A percentile compares a stretch with the other conserved stretches of the same genome.
These are phyloP conservation scores for Trematomus bernacchii DNA, from an alignment of 2,797 vertebrate genomes.

Conservation along the genomic window DNA sequence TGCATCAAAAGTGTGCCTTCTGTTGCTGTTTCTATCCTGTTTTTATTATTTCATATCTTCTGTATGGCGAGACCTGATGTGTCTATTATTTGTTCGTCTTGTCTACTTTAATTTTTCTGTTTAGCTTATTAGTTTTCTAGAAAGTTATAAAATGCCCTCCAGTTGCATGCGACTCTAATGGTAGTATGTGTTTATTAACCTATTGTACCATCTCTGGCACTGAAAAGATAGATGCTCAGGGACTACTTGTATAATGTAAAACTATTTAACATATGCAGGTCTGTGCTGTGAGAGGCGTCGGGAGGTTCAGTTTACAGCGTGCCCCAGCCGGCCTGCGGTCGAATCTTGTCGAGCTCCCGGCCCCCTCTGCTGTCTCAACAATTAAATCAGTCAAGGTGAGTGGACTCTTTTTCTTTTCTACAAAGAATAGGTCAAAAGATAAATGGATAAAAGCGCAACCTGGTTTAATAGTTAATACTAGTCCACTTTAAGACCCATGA, in stretches of 20 bases:
- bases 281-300: constrained; percentile 41
- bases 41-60: background rate
- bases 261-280: constrained; percentile 57
- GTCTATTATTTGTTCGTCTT: background rate
- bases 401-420: constrained; percentile 32
- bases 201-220: constrained; percentile 14
- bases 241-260: constrained; percentile 44
- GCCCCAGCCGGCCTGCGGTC: constrained; percentile 52
- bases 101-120: background rate
- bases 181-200: constrained; percentile 6
- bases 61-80: background rate
- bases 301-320: constrained; percentile 54
- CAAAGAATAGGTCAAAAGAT: constrained; percentile 9
- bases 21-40: background rate
- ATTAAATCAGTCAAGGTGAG: constrained; percentile 74
- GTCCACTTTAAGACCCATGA: constrained; percentile 53
- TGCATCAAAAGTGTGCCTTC: constrained; percentile 4
- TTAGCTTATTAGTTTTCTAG: background rate
- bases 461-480: constrained; percentile 17
- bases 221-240: constrained; percentile 16
- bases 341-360: constrained; percentile 50
- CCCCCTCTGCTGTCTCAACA: constrained; percentile 60
- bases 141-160: background rate
- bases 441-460: constrained; percentile 45
- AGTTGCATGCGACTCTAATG: background rate